Evolutionary conservation across 2,797 vertebrate species (phyloP).

Genomic region (Sylvia borin): DNA sequence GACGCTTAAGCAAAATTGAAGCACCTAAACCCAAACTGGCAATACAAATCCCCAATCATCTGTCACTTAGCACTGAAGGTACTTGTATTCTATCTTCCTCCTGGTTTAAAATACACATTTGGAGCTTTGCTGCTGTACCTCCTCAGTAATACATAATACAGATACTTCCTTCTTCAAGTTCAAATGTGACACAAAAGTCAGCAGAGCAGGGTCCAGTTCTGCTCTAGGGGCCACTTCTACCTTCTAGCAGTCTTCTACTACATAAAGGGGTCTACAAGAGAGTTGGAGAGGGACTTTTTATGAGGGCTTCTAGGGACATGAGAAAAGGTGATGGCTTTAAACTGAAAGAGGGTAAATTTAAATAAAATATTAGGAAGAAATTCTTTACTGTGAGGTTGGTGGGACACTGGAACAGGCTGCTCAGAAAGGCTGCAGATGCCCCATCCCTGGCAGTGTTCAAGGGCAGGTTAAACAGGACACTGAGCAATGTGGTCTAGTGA

Average conservation of each 20-base stretch:
- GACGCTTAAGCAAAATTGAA: not conserved
- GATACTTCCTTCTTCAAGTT: not conserved
- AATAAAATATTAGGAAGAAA: not conserved
- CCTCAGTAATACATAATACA: not conserved
- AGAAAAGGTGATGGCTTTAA: not conserved
- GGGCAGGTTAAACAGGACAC: not conserved
- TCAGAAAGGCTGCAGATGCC: not conserved
- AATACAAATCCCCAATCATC: not conserved
- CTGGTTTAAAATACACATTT: not conserved
- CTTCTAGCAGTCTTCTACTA: not conserved
- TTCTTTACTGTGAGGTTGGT: not conserved
- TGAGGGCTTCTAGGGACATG: not conserved
- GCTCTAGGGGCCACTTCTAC: not conserved
- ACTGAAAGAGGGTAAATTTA: not conserved
- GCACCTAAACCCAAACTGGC: not conserved
- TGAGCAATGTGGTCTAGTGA: not conserved
- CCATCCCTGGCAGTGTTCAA: not conserved
- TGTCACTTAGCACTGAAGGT: not conserved
- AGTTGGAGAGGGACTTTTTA: not conserved
- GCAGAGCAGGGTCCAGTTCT: not conserved
- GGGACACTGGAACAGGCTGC: not conserved
- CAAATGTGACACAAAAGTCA: not conserved
- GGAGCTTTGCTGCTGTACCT: not conserved
- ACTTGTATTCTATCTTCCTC: not conserved
- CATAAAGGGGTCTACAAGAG: not conserved